Evolutionary conservation across 2,113 vertebrate species (phyloP).

Genomic region (Gasterosteus nipponicus): DNA sequence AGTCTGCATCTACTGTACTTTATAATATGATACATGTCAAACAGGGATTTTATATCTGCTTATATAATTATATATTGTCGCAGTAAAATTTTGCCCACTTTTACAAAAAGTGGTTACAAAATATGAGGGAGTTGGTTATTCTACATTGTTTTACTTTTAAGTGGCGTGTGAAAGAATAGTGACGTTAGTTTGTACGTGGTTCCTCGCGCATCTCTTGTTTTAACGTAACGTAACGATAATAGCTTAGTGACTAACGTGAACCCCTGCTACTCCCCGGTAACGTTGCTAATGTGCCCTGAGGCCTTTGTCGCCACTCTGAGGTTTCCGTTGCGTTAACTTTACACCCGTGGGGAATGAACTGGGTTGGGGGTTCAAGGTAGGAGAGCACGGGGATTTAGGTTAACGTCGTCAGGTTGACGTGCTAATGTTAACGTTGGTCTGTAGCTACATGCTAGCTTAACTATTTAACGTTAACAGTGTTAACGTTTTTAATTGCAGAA

Average conservation of each 20-base stretch:
- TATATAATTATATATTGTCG: too few relatives aligned
- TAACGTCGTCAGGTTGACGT: background rate
- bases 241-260: background rate
- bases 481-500: slow-evolving; percentile 70
- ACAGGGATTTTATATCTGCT: background rate
- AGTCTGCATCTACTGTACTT: background rate
- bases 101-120: background rate
- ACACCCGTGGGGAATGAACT: slow-evolving; percentile 82
- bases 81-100: background rate
- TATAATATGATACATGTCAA: background rate
- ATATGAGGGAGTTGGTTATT: background rate
- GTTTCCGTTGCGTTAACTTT: background rate
- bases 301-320: background rate
- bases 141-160: background rate
- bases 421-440: background rate
- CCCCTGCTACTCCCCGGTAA: background rate
- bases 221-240: background rate
- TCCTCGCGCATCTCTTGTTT: background rate
- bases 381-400: background rate
- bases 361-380: slow-evolving; percentile 89
- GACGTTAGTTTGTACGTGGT: too few relatives aligned
- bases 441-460: background rate
- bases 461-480: background rate
- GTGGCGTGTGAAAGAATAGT: background rate
- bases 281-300: background rate